Conservation (phyloP, 2,113 vertebrate genomes). For the Phycodurus eques region DNA sequence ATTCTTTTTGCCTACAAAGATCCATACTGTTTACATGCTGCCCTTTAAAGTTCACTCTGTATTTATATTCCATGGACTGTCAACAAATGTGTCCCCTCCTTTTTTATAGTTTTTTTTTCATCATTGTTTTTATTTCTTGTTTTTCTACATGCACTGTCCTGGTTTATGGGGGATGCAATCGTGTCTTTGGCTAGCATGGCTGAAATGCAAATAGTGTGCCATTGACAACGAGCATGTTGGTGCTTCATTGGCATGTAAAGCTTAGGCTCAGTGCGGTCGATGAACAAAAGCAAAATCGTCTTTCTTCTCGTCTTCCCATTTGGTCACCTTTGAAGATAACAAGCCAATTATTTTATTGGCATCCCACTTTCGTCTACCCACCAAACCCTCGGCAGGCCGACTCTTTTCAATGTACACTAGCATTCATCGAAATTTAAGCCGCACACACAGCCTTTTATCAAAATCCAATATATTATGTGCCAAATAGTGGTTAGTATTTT, state of each 20-base stretch:
- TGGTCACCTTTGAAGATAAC: not conserved
- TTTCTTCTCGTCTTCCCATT: constrained; percentile 7
- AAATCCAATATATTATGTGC: constrained; percentile 5
- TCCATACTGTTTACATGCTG: constrained; percentile 10
- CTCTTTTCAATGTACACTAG: not conserved
- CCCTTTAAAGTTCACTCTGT: constrained; percentile 8
- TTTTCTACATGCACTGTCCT: not conserved
- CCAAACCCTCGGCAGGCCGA: not conserved
- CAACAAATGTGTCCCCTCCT: not conserved
- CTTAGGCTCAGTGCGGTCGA: constrained; percentile 4
- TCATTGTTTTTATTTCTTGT: not conserved
- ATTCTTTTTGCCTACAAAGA: constrained; percentile 2
- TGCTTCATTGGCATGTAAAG: constrained; percentile 7
- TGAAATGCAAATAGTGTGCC: not conserved
- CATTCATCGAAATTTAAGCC: not conserved
- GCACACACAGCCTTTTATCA: not conserved
- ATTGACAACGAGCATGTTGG: not conserved
- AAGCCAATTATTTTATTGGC: constrained; percentile 19
- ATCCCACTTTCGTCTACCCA: not conserved
- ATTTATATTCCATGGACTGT: constrained; percentile 6
- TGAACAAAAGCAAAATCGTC: constrained; percentile 9
- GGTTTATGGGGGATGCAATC: not conserved
- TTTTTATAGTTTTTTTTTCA: not conserved
- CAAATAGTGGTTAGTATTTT: constrained; percentile 9
- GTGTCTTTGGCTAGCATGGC: not conserved